phyloP scores from a whole-genome alignment of 2,113 vertebrate genomes.

The Pteruthius melanotis region DNA sequence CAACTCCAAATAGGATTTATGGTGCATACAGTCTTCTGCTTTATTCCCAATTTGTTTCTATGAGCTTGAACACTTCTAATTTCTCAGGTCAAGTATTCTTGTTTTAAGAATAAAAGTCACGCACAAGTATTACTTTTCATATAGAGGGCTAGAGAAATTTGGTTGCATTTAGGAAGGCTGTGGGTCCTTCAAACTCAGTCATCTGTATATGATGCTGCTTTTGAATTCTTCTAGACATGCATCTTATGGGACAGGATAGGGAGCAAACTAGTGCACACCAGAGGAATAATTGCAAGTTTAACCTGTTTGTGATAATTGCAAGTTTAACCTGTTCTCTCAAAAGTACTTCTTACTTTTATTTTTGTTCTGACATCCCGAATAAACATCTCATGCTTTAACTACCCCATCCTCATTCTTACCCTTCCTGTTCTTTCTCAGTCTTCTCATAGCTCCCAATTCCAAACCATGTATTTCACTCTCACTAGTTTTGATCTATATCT shows the following conservation, averaged over 20 bases:
- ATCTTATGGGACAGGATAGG: neutral
- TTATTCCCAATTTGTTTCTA: neutral
- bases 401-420: neutral
- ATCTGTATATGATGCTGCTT: neutral
- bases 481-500: neutral
- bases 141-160: neutral
- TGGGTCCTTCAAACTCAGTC: neutral
- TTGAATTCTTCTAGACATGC: neutral
- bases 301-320: neutral
- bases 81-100: neutral
- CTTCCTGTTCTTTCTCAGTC: neutral
- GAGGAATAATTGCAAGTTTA: neutral
- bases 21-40: neutral
- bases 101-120: neutral
- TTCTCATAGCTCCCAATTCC: neutral
- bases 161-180: neutral
- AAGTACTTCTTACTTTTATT: neutral
- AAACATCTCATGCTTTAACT: neutral
- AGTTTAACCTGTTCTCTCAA: neutral
- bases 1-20: neutral
- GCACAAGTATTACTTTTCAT: rapidly evolving
- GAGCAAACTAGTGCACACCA: neutral
- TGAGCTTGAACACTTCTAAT: neutral
- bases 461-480: neutral
- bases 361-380: neutral